A percentile compares a stretch with the other conserved stretches of the same genome.
Conservation (phyloP, 2,888 invertebrate genomes). For the Marronus borbonicus region DNA sequence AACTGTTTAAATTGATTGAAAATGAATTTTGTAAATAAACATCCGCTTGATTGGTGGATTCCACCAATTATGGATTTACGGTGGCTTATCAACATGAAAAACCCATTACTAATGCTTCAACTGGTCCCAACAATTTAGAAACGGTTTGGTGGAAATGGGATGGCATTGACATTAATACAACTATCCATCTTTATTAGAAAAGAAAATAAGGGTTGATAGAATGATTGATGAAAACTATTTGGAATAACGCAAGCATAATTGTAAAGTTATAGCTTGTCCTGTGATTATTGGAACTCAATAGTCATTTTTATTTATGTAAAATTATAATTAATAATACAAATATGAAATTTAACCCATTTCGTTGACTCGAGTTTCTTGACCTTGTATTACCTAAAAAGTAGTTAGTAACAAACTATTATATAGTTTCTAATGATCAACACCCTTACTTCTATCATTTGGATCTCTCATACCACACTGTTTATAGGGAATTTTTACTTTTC, state of each 20-base stretch:
- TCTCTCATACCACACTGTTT: slow-evolving; percentile 84
- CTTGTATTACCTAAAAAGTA: not conserved
- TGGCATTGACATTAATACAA: too few species aligned
- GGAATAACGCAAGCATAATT: not conserved
- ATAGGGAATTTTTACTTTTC: slow-evolving; percentile 82
- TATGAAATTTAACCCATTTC: not conserved
- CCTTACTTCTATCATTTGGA: slow-evolving; percentile 76
- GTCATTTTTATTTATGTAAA: not conserved
- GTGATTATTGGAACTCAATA: too few species aligned
- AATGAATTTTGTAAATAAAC: too few species aligned
- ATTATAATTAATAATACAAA: not conserved
- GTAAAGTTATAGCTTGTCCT: too few species aligned
- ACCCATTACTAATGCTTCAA: too few species aligned
- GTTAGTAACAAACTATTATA: not conserved
- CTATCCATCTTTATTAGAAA: too few species aligned
- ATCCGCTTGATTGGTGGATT: too few species aligned
- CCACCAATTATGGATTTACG: too few species aligned
- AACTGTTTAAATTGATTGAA: not conserved
- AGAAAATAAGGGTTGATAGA: too few species aligned
- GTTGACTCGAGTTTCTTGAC: not conserved
- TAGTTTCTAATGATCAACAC: not conserved
- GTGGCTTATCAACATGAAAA: too few species aligned
- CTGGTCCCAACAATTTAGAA: too few species aligned
- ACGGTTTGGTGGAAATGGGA: too few species aligned
- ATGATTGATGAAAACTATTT: not conserved